A percentile compares a stretch with the other conserved stretches of the same genome.
These are phyloP conservation scores for Sanderia malayensis DNA, from an alignment of 30 jellyfish, hydroid and myxozoan species.

Conservation along the genomic window DNA sequence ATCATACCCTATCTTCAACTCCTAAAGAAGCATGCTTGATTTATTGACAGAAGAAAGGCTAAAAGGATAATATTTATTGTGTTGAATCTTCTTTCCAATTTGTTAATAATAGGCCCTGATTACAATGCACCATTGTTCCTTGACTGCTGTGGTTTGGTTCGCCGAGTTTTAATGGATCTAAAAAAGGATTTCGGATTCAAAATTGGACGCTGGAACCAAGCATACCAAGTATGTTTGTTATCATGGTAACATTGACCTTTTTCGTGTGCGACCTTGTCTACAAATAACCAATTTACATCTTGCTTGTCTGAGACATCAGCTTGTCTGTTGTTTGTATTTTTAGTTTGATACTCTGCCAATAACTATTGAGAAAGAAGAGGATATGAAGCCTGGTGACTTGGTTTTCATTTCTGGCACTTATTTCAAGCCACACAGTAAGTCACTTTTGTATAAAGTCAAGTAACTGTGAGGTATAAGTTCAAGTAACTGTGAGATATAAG, in stretches of 20 bases:
- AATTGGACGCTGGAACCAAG: slow-evolving; percentile 89
- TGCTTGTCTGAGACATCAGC: too few relatives aligned
- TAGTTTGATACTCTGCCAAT: slow-evolving; percentile 88
- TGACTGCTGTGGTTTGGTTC: slow-evolving; percentile 89
- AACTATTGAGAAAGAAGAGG: slow-evolving; percentile 58
- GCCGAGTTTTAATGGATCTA: slow-evolving; percentile 63
- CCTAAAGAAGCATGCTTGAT: neutral
- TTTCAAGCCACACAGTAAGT: slow-evolving; percentile 55
- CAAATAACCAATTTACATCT: too few relatives aligned
- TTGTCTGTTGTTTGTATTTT: too few relatives aligned
- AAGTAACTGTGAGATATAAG: too few relatives aligned
- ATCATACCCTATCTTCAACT: too few relatives aligned
- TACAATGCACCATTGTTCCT: slow-evolving; percentile 72
- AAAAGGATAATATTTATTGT: neutral
- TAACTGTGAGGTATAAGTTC: too few relatives aligned
- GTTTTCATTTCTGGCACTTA: slow-evolving; percentile 82
- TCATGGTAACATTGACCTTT: too few relatives aligned
- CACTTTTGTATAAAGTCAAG: too few relatives aligned
- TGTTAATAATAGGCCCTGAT: slow-evolving; percentile 82
- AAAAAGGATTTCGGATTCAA: slow-evolving; percentile 73
- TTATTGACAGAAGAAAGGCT: neutral
- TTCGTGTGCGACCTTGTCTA: too few relatives aligned
- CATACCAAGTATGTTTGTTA: slow-evolving; percentile 66
- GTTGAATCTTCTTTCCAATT: too few relatives aligned
- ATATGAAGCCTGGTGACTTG: slow-evolving; percentile 88